Evolutionary conservation across 2,888 invertebrate species (phyloP).

Genomic region (Anarsia innoxiella): DNA sequence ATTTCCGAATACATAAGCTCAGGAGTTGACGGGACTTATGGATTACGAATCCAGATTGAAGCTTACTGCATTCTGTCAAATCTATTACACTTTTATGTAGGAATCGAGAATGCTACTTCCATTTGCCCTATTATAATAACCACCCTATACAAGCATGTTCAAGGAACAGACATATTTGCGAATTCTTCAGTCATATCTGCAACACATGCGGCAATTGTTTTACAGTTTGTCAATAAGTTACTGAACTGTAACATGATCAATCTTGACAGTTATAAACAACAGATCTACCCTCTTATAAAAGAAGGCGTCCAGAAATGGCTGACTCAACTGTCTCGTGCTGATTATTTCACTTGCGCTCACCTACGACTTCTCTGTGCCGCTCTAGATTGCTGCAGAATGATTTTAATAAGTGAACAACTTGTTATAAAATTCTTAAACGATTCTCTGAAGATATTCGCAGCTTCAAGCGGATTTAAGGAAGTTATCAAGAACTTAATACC

Average conservation of each 20-base stretch:
- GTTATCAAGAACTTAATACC: conserved; percentile 49
- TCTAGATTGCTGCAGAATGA: conserved; percentile 52
- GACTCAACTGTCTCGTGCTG: conserved; percentile 48
- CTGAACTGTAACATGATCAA: conserved; percentile 33
- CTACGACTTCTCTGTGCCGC: conserved; percentile 49
- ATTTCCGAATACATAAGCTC: conserved; percentile 74
- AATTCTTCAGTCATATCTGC: conserved; percentile 66
- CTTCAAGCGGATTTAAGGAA: conserved; percentile 59
- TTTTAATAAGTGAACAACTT: conserved; percentile 40
- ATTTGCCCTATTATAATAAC: conserved; percentile 74
- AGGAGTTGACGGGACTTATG: conserved; percentile 62
- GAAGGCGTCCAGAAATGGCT: conserved; percentile 69
- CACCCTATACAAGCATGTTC: conserved; percentile 74
- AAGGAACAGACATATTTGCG: conserved; percentile 67
- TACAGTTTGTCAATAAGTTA: conserved; percentile 58
- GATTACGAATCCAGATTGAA: conserved; percentile 78
- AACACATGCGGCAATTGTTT: conserved; percentile 74
- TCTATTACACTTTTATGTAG: conserved; percentile 69
- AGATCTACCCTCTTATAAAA: conserved; percentile 53
- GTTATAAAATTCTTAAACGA: conserved; percentile 43
- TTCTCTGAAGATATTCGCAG: conserved; percentile 42
- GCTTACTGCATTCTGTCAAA: conserved; percentile 74
- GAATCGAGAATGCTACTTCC: conserved; percentile 54
- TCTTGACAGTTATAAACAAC: conserved; percentile 39
- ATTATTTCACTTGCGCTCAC: conserved; percentile 62